Conservation (phyloP, 2,113 vertebrate species). For the Osmerus eperlanus region DNA sequence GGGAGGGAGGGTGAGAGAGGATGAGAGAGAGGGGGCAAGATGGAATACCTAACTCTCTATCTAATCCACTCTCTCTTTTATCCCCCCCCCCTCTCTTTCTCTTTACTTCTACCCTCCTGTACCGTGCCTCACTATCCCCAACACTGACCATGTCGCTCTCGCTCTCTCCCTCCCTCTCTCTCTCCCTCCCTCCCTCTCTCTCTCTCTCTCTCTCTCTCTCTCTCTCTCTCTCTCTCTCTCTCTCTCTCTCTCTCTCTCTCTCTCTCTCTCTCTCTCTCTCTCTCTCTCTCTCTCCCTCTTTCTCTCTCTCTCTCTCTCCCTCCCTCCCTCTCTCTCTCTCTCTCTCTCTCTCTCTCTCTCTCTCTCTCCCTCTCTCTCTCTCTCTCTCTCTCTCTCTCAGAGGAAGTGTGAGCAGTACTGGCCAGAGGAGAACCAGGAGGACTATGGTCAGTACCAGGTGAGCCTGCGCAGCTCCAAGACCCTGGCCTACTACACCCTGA, state of each 20-base stretch:
- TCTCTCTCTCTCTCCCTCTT: background rate
- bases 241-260: background rate
- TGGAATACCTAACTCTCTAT: no score
- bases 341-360: background rate
- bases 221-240: background rate
- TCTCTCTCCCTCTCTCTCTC: background rate
- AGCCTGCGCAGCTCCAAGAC: constrained; percentile 83
- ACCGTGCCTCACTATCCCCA: no score
- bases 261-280: constrained; percentile 20
- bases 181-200: no score
- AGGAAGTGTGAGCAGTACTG: constrained; percentile 98
- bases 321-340: background rate
- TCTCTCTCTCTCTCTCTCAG: constrained; percentile 58
- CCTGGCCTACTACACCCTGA: constrained; percentile 89
- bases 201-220: background rate
- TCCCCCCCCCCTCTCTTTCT: no score
- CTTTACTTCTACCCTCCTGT: no score
- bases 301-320: background rate
- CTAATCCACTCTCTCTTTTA: no score
- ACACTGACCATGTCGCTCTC: no score
- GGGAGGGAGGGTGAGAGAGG: no score
- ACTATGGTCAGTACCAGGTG: constrained; percentile 91
- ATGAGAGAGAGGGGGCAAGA: no score
- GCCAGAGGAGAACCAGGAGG: constrained; percentile 88
- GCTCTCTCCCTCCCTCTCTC: no score